phyloP scores from a whole-genome alignment of 2,113 vertebrate species.

The Hippotragus niger region DNA sequence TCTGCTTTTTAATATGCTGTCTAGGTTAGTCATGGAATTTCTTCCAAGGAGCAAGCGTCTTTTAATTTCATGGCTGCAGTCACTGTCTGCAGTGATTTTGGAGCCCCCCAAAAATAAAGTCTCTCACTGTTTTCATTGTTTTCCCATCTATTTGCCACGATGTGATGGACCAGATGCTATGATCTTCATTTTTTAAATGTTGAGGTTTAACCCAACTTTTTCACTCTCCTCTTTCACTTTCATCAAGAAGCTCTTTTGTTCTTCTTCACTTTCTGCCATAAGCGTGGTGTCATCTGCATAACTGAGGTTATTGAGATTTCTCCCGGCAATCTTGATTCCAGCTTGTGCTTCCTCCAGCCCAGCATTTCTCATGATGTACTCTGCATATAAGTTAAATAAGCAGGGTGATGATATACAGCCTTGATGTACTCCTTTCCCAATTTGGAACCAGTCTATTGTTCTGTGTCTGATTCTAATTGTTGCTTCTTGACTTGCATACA shows the following conservation, averaged over 20 bases:
- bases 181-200: not conserved
- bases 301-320: not conserved
- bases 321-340: not conserved
- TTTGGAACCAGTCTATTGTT: not conserved
- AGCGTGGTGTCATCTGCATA: not conserved
- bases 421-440: not conserved
- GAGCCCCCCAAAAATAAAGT: accelerated
- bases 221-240: not conserved
- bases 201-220: not conserved
- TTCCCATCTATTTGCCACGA: not conserved
- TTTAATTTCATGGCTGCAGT: not conserved
- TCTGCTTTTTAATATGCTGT: not conserved
- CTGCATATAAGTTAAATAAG: not conserved
- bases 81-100: not conserved
- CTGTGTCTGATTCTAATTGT: not conserved
- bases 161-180: not conserved
- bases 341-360: not conserved
- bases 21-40: not conserved
- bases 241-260: not conserved
- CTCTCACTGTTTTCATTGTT: not conserved
- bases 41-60: not conserved
- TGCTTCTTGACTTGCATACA: not conserved
- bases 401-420: not conserved
- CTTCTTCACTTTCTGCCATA: not conserved
- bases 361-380: not conserved